Conservation (phyloP, 2,888 invertebrate genomes). For the Nysson spinosus region DNA sequence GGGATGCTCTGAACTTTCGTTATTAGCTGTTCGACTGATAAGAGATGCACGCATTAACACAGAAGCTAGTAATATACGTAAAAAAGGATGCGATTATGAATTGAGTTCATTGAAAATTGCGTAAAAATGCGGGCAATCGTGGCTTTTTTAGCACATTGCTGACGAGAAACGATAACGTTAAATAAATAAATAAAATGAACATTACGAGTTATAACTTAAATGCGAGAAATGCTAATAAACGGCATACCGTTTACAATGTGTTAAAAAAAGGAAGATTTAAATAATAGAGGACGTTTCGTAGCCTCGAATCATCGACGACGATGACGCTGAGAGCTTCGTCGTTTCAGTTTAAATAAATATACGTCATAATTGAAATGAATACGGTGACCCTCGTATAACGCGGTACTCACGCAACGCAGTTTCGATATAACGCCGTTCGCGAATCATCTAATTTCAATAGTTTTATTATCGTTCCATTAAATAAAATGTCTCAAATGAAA, state of each 20-base stretch:
- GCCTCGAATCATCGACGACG: conserved; percentile 63
- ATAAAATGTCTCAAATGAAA: too few relatives aligned
- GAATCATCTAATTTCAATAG: too few relatives aligned
- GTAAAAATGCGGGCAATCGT: too few relatives aligned
- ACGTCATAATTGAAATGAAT: too few relatives aligned
- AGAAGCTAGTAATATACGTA: conserved; percentile 13
- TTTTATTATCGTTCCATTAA: too few relatives aligned
- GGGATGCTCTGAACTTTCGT: conserved; percentile 55
- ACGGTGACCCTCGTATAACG: too few relatives aligned
- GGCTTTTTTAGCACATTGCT: too few relatives aligned
- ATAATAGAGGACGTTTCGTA: conserved; percentile 40
- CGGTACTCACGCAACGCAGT: too few relatives aligned
- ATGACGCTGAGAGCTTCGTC: conserved; percentile 57
- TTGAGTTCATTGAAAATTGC: background rate
- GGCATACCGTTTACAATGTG: conserved; percentile 4
- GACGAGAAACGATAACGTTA: conserved; percentile 7
- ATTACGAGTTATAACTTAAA: too few relatives aligned
- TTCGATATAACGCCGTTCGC: too few relatives aligned
- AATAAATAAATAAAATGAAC: too few relatives aligned
- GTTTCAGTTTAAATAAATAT: conserved; percentile 52
- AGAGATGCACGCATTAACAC: conserved; percentile 36
- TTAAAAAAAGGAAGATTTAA: conserved; percentile 16
- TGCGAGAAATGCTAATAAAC: too few relatives aligned
- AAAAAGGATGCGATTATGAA: background rate
- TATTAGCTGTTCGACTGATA: conserved; percentile 51